Evolutionary conservation across 2,797 vertebrate genomes (phyloP), one percentile per base, ranked within the genome.

Genomic region (Astyanax mexicanus): DNA sequence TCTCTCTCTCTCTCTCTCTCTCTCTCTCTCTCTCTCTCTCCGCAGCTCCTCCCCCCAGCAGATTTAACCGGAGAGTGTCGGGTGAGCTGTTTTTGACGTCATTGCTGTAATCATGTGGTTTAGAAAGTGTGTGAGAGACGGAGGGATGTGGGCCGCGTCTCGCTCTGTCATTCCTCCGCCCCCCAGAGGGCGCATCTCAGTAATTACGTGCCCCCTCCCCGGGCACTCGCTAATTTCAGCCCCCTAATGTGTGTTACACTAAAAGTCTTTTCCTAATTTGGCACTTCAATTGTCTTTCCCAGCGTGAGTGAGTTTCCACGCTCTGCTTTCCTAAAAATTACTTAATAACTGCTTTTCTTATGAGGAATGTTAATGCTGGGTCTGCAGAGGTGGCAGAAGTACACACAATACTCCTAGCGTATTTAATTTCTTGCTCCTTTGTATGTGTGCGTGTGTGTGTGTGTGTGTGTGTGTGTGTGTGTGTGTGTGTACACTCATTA

Each of bases 41-140:
- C 55, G 32, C 92, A 99, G 97, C 96, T 87, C 97, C 96, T 4
- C 90, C 95, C 85, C 93, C 95, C 84, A 95, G 92, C 90, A 93
- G 95, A 92, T 98, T 92, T 92, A 96, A 89, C 91, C 94, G 98
- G 90, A 95, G 98, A 95, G 96, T 98, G 87, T 99, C 98, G 92
- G 98, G 98, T 99, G 89, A 93, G 90, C 84, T 81, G 25, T 69
- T 69, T 86, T 88, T 91, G 90, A 91, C 87, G 86, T 92, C 91
- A 92, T 84, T 80, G 67, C 68, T 74, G 40, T 74, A 83, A 80
- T 86, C 75, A 25, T 45, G 75, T 83, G 74, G 83, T 83, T 88
- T 86, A 84, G 62, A 73, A 55, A 71, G 78, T 81, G 72, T 78
- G 77, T 75, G 81, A 69, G 60, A 17, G 60, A 17, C 47, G 38